Evolutionary conservation across 2,888 invertebrate species (phyloP), one percentile per base, ranked within the genome.

Genomic region (Caenorhabditis sp.): DNA sequence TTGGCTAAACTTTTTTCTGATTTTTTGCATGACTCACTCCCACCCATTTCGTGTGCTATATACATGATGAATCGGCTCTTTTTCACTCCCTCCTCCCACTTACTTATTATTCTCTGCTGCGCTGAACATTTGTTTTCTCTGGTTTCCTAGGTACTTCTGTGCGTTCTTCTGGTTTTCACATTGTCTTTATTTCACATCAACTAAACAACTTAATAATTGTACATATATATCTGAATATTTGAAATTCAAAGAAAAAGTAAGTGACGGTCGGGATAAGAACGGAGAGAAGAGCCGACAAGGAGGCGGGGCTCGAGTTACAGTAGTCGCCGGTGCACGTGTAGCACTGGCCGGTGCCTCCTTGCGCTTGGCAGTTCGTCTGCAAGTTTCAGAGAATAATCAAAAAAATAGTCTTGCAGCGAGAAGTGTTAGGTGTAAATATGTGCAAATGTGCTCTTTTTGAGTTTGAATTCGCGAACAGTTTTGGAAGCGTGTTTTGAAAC

Each of bases 261-360:
- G 58, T 11, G 32, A 59, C 37, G 5, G 43, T 32, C 1, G 68
- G 68, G 5, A 59, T 17, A 2, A 37, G 15, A 13, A 66, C 7
- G 7, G 68, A 50, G 46, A 59, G 8, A 2, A 68, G 22, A n/a
- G 48, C 58, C 3, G 68, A 50, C 35, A 68, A 43, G 24, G 13
- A 24, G 41, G 68, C 43, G 24, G 68, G 58, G 26, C 26, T 43
- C 4, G 68, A 50, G 37, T 76, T 76, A 53, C 76, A 76, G 63
- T 76, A 70, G 20, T 76, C 76, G 2, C 70, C 68, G 35, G 52
- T 70, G 48, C 76, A 76, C 1, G 63, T 70, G 53, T 70, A 76
- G 48, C 76, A 76, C 27, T 70, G 62, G 8, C 70, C 68, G 24
- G 63, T 70, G 37, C 76, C 76, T 9, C 76, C 76, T 26, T 66